Evolutionary conservation across 2,888 invertebrate genomes (phyloP).

Genomic region (Agrochola lychnidis): DNA sequence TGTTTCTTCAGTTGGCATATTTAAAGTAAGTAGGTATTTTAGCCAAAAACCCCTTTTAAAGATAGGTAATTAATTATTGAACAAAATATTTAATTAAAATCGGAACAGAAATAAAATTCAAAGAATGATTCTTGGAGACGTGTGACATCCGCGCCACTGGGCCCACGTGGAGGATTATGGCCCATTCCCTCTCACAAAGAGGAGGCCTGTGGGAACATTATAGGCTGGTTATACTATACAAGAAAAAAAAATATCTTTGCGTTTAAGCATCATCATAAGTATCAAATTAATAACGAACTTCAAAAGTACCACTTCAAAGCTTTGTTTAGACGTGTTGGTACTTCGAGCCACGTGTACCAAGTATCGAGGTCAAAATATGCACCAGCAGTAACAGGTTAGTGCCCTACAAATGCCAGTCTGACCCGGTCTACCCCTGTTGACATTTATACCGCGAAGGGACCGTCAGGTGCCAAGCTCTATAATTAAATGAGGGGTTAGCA

Average conservation of each 20-base stretch:
- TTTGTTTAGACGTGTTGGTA: conserved; percentile 11
- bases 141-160: no score
- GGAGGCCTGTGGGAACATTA: no score
- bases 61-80: neutral
- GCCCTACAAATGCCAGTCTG: conserved; percentile 68
- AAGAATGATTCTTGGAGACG: neutral
- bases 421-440: conserved; percentile 62
- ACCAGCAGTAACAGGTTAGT: conserved; percentile 57
- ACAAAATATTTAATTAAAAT: neutral
- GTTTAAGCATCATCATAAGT: no score
- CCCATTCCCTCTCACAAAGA: no score
- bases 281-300: no score
- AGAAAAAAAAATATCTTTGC: no score
- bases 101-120: neutral
- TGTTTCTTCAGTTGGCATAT: neutral
- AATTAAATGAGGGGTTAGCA: conserved; percentile 57
- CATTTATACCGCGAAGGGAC: conserved; percentile 59
- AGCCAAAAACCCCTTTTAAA: neutral
- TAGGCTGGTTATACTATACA: no score
- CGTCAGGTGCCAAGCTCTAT: conserved; percentile 52
- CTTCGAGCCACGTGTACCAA: conserved; percentile 34
- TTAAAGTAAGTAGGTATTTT: neutral
- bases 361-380: conserved; percentile 55
- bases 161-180: no score
- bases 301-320: conserved; percentile 8